phyloP scores from a whole-genome alignment of 2,888 invertebrate species.

The Apantesis nais region DNA sequence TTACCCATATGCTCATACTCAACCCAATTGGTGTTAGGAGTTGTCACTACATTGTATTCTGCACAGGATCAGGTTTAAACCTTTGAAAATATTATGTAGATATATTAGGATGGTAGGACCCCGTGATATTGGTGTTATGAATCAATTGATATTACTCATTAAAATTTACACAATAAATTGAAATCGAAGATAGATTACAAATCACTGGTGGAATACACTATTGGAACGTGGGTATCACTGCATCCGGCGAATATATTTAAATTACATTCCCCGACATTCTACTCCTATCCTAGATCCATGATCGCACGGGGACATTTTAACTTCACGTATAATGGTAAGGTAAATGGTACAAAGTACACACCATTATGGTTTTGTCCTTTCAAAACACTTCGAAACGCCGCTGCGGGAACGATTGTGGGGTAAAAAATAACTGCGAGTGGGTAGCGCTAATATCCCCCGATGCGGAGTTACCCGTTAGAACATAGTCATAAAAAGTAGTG shows the following conservation, averaged over 20 bases:
- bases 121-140: too few species aligned
- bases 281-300: constrained; percentile 7
- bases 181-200: background rate
- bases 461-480: constrained; percentile 1
- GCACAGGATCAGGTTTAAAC: background rate
- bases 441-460: background rate
- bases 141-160: too few species aligned
- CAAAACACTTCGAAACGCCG: constrained; percentile 5
- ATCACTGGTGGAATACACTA: background rate
- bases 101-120: background rate
- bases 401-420: constrained; percentile 5
- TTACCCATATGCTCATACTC: too few species aligned
- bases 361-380: constrained; percentile 18
- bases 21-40: background rate
- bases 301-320: constrained; percentile 17
- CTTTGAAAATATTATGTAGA: background rate
- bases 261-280: background rate
- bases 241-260: background rate
- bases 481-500: constrained; percentile 3
- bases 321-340: constrained; percentile 14
- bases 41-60: background rate
- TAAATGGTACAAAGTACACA: constrained; percentile 19
- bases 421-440: background rate
- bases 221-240: background rate
- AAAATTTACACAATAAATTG: background rate